phyloP scores from a whole-genome alignment of 2,888 invertebrate genomes.

The Yponomeuta malinellus region DNA sequence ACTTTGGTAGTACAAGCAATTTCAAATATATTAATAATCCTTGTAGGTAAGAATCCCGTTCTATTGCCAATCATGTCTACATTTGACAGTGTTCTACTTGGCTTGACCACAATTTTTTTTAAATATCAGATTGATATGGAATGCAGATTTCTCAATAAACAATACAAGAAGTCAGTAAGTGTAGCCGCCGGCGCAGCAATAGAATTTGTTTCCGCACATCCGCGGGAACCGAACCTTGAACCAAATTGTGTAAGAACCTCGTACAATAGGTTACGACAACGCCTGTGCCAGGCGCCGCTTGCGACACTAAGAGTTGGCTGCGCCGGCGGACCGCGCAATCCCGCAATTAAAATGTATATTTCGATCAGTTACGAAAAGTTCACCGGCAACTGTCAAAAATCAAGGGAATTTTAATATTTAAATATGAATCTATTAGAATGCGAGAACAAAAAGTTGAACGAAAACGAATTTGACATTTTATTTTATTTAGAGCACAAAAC shows the following conservation, averaged over 20 bases:
- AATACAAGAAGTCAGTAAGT: neutral
- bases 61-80: no score
- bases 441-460: no score
- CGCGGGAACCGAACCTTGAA: constrained; percentile 69
- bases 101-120: no score
- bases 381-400: neutral
- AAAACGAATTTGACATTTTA: no score
- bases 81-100: no score
- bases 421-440: no score
- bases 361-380: constrained; percentile 19
- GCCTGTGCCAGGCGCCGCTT: constrained; percentile 58
- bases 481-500: no score
- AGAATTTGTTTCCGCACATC: constrained; percentile 60
- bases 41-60: no score
- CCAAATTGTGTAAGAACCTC: constrained; percentile 66
- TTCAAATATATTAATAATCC: no score
- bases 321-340: constrained; percentile 30
- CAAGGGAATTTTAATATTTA: neutral
- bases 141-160: neutral
- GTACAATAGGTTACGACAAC: constrained; percentile 69
- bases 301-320: constrained; percentile 38
- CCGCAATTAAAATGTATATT: constrained; percentile 42
- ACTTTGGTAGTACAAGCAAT: no score
- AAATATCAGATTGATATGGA: no score
- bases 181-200: neutral